These are phyloP conservation scores for Polietes domitor DNA, from an alignment of 2,888 invertebrate species.

Conservation along the genomic window DNA sequence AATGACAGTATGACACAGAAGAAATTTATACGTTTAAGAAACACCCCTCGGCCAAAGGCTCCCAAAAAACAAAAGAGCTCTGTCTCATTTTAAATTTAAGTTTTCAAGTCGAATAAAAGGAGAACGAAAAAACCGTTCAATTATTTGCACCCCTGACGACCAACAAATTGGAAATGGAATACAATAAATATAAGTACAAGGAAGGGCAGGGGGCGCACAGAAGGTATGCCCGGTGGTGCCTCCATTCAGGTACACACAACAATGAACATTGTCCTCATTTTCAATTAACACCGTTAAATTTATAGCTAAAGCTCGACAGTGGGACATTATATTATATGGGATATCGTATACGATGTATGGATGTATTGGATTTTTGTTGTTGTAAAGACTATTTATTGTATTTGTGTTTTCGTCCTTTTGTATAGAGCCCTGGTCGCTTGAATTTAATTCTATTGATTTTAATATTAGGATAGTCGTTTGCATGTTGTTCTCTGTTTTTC, in stretches of 20 bases:
- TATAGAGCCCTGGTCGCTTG: background rate
- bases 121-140: background rate
- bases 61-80: too few relatives aligned
- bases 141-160: slow-evolving; percentile 9
- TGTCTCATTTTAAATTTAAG: background rate
- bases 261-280: background rate
- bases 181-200: slow-evolving; percentile 11
- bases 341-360: background rate
- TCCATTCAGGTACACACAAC: background rate
- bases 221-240: background rate
- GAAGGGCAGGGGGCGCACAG: background rate
- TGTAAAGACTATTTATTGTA: too few relatives aligned
- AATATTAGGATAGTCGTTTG: background rate
- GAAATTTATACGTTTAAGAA: slow-evolving; percentile 16
- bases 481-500: slow-evolving; percentile 26
- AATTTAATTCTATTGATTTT: slow-evolving; percentile 12
- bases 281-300: slow-evolving; percentile 25
- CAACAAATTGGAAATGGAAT: background rate
- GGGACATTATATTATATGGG: background rate
- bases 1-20: too few relatives aligned
- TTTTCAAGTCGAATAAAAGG: slow-evolving; percentile 1
- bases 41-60: background rate
- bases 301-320: slow-evolving; percentile 5
- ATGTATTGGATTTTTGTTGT: too few relatives aligned
- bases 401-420: background rate